A percentile compares a stretch with the other conserved stretches of the same genome.
Conservation (phyloP, 1,140 invertebrate genomes). For the Megalonaias nervosa region DNA sequence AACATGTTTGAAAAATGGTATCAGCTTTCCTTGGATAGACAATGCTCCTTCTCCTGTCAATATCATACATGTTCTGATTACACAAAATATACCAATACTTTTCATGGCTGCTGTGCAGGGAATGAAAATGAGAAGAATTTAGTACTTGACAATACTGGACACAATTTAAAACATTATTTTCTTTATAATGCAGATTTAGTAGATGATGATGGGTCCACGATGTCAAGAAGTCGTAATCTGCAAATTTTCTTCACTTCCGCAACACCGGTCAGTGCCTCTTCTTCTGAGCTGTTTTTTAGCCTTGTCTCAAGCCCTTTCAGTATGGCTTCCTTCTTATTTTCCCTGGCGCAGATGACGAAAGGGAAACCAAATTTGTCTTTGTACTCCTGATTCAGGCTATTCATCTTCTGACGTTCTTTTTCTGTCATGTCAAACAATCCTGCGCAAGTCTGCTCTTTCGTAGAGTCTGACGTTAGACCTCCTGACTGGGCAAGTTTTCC, state of each 20-base stretch:
- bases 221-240: neutral
- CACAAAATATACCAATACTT: too few species aligned
- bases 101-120: too few species aligned
- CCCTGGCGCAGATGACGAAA: slow-evolving; percentile 19
- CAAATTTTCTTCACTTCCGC: slow-evolving; percentile 25
- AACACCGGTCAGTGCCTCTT: slow-evolving; percentile 2
- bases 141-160: too few species aligned
- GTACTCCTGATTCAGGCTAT: slow-evolving; percentile 10
- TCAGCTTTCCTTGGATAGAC: too few species aligned
- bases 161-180: too few species aligned
- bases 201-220: too few species aligned
- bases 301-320: neutral
- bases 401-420: slow-evolving; percentile 6
- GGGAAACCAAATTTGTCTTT: slow-evolving; percentile 21
- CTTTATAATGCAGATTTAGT: too few species aligned
- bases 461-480: slow-evolving; percentile 3
- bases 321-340: slow-evolving; percentile 28
- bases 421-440: slow-evolving; percentile 11
- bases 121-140: too few species aligned
- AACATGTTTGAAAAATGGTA: too few species aligned
- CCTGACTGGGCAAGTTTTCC: slow-evolving; percentile 13
- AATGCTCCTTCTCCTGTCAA: too few species aligned
- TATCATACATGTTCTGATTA: too few species aligned
- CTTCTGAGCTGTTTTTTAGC: neutral
- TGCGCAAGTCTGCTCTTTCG: slow-evolving; percentile 5